Base-by-base conservation (phyloP, 2,888 invertebrate species). In the Catonia carolina region DNA sequence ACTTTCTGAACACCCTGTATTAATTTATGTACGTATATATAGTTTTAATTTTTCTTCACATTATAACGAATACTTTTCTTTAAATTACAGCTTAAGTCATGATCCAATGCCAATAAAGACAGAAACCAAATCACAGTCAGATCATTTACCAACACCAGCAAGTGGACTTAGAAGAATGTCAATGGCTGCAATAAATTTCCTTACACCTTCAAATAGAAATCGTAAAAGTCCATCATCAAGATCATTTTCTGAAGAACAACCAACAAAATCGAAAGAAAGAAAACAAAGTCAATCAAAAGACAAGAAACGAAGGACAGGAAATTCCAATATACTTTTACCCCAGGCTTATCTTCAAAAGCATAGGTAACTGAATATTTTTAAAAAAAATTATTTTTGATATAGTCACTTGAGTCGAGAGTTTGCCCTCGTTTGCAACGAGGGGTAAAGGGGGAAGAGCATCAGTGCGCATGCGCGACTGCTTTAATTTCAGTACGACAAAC, bases 141-240 rank as follows among this genome's bases (percentile, higher is more conserved):
- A 53, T 31, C 39, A 39, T 8, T 39, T 49, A 6, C 37, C 33
- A 27, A 37, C 31, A 2, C 57, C 49, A 2, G 45, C 41, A 2
- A 53, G 41, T 22, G 47, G 62, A 33, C 39, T 67, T 7, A 58
- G 67, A 12, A 60, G 67, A 2, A 63, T 67, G 63, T 67, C 67
- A 1, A 60, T 62, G 49, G 67, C 67, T 1, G 67, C 66, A 15
- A 57, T 65, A 15, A 65, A 66, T 42, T 65, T 67, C 45, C 54
- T 67, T 39, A 57, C 52, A 1, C 56, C 55, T 17, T 42, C 57
- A 23, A 27, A 18, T 31, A 2, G 33, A 23, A 22, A 45, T 45
- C 8, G 17, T 18, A 27, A 52, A 31, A 33, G 45, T 6, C 5
- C 8, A 6, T 8, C 27, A 27, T 27, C 27, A 27, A 27, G 8